Conservation (phyloP, 1,140 invertebrate genomes). For the Diabrotica virgifera region DNA sequence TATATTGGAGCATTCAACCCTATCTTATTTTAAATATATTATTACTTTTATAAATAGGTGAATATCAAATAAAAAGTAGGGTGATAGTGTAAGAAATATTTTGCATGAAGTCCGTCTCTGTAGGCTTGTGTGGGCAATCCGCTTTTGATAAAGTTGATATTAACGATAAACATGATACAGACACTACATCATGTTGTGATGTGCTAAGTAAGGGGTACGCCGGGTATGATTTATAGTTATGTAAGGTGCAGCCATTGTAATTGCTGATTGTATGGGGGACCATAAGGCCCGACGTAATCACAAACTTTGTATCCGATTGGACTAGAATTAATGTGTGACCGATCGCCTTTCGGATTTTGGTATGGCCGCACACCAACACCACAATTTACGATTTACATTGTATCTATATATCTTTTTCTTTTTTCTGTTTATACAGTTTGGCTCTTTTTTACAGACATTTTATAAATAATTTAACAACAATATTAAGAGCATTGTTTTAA, state of each 20-base stretch:
- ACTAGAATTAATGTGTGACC: slow-evolving; percentile 18
- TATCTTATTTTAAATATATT: too few species aligned
- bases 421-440: too few species aligned
- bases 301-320: slow-evolving; percentile 11
- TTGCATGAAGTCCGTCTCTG: background rate
- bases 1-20: too few species aligned
- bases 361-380: background rate
- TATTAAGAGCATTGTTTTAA: too few species aligned
- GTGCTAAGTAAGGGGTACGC: slow-evolving; percentile 28
- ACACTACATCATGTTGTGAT: slow-evolving; percentile 31
- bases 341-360: slow-evolving; percentile 1
- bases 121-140: slow-evolving; percentile 6
- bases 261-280: slow-evolving; percentile 12
- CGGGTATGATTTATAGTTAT: slow-evolving; percentile 15
- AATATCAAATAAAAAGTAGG: too few species aligned
- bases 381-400: background rate
- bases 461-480: too few species aligned
- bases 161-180: slow-evolving; percentile 15
- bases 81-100: too few species aligned
- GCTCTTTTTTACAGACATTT: too few species aligned
- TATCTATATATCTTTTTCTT: too few species aligned
- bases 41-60: too few species aligned
- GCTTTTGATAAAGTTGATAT: slow-evolving; percentile 11
- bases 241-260: slow-evolving; percentile 13
- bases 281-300: slow-evolving; percentile 15